Base-by-base conservation (phyloP, 1,140 invertebrate genomes). In the Babylonia areolata region DNA sequence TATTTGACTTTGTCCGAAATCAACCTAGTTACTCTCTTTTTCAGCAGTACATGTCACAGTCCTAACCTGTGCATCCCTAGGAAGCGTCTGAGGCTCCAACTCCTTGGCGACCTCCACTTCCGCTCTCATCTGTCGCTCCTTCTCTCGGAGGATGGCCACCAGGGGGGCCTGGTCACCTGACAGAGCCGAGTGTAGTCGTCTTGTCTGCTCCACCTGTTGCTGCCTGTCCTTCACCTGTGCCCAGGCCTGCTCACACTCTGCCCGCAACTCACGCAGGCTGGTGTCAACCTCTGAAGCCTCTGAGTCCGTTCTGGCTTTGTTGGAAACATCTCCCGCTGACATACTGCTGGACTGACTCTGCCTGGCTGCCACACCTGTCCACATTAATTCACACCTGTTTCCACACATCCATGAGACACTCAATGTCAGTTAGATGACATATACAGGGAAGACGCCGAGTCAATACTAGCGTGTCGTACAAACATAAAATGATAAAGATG, bases 111-210 rank as follows among this genome's bases (percentile, higher is more conserved):
- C n/a, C 39, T 58, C 64, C 23, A 75, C 42, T 20, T 84, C 82
- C 42, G 82, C 82, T 46, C 69, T 73, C 40, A 84, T 39, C 1
- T 64, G 82, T 40, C 69, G 58, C 40, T 84, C 82, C n/a, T 84
- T 84, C 39, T 84, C 82, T 42, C 40, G 40, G n/a, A 84, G 82
- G 35, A 84, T 84, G n/a, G 64, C 5, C 2, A 84, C 64, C 9
- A 73, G 31, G 17, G 82, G 64, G 23, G 35, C 64, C 37, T 31
- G 39, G 11, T 33, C 39, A 31, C 15, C 40, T 0, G 40, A 73
- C 2, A 40, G 37, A 20, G 64, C 40, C 1, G 28, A 17, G 20
- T 3, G 39, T 1, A n/a, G 35, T 20, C 46, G 35, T 33, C 64
- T 64, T 12, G 64, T 28, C 35, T 84, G 3, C 23, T 33, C 28